A percentile compares a stretch with the other conserved stretches of the same genome.
phyloP scores from a whole-genome alignment of 2,797 vertebrate species.

The Mormyrus proboscirostris region DNA sequence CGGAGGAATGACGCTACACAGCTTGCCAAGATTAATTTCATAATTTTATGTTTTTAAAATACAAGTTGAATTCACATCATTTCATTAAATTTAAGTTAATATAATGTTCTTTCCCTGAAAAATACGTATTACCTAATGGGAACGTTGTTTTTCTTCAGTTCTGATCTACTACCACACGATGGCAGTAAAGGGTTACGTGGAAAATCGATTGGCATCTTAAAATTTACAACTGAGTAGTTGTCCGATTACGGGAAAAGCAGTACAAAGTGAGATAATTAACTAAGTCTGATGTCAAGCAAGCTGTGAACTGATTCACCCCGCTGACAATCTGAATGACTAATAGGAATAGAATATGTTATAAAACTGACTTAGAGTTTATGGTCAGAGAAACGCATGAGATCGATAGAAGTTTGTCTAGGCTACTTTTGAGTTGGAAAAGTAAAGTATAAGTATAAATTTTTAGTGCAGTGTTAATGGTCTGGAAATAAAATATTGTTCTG shows the following conservation, averaged over 20 bases:
- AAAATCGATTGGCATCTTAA: not conserved
- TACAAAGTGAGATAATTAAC: not conserved
- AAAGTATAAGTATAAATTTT: not conserved
- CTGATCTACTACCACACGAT: not conserved
- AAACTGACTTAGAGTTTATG: not conserved
- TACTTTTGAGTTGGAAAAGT: not conserved
- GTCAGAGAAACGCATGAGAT: not conserved
- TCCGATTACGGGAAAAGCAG: not conserved
- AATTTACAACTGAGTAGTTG: not conserved
- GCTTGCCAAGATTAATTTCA: not conserved
- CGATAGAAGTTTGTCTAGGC: not conserved
- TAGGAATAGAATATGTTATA: not conserved
- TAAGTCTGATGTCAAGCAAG: not conserved
- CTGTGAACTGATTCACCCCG: not conserved
- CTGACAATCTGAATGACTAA: not conserved
- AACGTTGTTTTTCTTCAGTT: not conserved
- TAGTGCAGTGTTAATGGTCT: not conserved
- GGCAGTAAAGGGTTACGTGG: conserved; percentile 4
- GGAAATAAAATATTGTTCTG: not conserved
- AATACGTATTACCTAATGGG: not conserved
- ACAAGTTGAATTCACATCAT: not conserved
- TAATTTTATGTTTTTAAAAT: not conserved
- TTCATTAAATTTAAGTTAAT: not conserved
- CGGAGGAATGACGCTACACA: not conserved
- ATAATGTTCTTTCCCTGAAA: not conserved